Evolutionary conservation across 2,888 invertebrate genomes (phyloP), one percentile per base, ranked within the genome.

Genomic region (Drosophila rellima): DNA sequence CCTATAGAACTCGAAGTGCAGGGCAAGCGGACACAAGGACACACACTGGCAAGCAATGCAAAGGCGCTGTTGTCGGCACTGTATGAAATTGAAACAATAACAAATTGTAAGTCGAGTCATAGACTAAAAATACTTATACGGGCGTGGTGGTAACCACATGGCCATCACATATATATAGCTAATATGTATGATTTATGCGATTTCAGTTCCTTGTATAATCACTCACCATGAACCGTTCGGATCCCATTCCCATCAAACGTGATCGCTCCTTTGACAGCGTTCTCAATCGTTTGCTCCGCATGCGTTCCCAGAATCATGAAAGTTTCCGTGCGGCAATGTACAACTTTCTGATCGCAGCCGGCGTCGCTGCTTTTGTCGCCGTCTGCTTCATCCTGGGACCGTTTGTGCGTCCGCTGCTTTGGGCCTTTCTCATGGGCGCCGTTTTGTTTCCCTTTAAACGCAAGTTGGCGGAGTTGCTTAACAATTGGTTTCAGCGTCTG

Each of bases 341-440:
- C 57, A 93, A 93, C 68, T 91, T 93, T 54, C 73, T 93, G 2
- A 91, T 93, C 31, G 91, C 91, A 20, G 91, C 91, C 1, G 92
- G 92, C 4, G 72, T 93, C 8, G 91, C 80, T 31, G 92, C 93
- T 3, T 91, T 92, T 67, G 90, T 90, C 0, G 96, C 96, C 1
- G 94, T 98, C 7, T 98, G 96, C 92, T 94, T 97, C 72, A 96
- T 97, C 78, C 93, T 98, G 31, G 96, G 97, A 85, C 98, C 98
- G 0, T 99, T 98, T 92, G 95, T 99, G 35, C 96, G 97, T 80
- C 98, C 99, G 0, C 93, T 99, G 57, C 94, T 99, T 80, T 99
- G 99, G 99, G 98, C 99, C 0, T 93, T 98, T 62, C 93, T 99
- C 33, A 97, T 98, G 87, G 99, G 99, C n/a, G 98, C 98, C 0